phyloP scores from a whole-genome alignment of 2,888 invertebrate species.

The Cyaniris semiargus region DNA sequence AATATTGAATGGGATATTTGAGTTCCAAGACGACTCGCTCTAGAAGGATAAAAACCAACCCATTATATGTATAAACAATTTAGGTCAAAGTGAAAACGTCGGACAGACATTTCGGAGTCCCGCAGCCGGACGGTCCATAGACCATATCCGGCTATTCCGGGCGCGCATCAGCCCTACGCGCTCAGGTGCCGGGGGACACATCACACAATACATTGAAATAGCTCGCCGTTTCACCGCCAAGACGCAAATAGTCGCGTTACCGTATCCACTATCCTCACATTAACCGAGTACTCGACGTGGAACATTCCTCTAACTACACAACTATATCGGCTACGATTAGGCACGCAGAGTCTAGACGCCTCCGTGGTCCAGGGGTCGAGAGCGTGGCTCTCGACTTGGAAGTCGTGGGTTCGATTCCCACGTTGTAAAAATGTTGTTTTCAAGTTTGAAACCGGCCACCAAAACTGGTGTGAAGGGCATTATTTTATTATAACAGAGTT shows the following conservation, averaged over 20 bases:
- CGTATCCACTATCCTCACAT: constrained; percentile 9
- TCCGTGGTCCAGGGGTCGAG: background rate
- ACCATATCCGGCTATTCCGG: background rate
- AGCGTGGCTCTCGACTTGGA: background rate
- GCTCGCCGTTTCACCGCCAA: constrained; percentile 18
- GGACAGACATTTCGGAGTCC: background rate
- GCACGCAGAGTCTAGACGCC: background rate
- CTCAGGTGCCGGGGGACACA: constrained; percentile 15
- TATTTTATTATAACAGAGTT: background rate
- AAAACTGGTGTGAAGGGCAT: background rate
- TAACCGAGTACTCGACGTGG: background rate
- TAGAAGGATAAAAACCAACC: background rate
- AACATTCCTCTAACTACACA: background rate
- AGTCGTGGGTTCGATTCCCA: background rate
- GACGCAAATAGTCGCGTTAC: constrained; percentile 15
- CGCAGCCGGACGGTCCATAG: background rate
- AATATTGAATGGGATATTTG: background rate
- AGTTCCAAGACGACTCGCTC: too few relatives aligned
- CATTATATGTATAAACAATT: background rate
- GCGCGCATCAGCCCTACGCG: background rate
- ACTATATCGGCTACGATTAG: background rate
- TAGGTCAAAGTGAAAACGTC: background rate
- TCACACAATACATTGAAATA: constrained; percentile 21
- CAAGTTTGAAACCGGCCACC: too few relatives aligned
- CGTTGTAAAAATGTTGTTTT: background rate